phyloP scores from a whole-genome alignment of 2,113 vertebrate genomes.

The Stigmatopora nigra region DNA sequence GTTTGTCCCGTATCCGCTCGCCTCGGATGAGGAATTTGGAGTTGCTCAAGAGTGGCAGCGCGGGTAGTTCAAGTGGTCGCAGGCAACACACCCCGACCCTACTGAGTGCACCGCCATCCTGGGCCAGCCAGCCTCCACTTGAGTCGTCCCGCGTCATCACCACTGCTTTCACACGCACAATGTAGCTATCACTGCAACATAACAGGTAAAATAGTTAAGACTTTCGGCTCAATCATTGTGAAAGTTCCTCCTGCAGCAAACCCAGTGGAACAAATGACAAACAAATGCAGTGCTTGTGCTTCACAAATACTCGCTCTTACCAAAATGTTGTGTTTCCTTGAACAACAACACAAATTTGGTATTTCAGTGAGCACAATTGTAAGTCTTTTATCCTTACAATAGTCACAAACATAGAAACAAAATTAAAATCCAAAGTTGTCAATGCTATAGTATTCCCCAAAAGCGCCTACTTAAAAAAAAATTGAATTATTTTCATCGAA shows the following conservation, averaged over 20 bases:
- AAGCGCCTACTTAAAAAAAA: background rate
- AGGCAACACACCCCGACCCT: slow-evolving; percentile 96
- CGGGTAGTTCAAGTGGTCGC: slow-evolving; percentile 76
- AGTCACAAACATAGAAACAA: background rate
- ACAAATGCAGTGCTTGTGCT: no score
- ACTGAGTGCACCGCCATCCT: slow-evolving; percentile 94
- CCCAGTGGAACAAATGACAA: no score
- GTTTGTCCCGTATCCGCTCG: slow-evolving; percentile 93
- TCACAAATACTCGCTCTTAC: no score
- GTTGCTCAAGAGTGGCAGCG: slow-evolving; percentile 39
- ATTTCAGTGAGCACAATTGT: no score
- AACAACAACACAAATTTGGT: no score
- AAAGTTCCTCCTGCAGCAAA: background rate
- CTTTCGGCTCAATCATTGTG: background rate
- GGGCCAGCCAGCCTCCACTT: slow-evolving; percentile 96
- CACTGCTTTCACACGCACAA: slow-evolving; percentile 99
- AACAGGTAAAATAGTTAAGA: slow-evolving; percentile 19
- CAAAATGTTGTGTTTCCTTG: no score
- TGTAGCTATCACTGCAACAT: slow-evolving; percentile 93
- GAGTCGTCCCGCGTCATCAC: slow-evolving; percentile 99
- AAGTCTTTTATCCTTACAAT: no score
- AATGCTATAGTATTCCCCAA: background rate
- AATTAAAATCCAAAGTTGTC: background rate
- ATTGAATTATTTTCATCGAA: no score
- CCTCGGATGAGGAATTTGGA: slow-evolving; percentile 96